Evolutionary conservation across 2,888 invertebrate genomes (phyloP).

Genomic region (Tanytarsus gracilentus): DNA sequence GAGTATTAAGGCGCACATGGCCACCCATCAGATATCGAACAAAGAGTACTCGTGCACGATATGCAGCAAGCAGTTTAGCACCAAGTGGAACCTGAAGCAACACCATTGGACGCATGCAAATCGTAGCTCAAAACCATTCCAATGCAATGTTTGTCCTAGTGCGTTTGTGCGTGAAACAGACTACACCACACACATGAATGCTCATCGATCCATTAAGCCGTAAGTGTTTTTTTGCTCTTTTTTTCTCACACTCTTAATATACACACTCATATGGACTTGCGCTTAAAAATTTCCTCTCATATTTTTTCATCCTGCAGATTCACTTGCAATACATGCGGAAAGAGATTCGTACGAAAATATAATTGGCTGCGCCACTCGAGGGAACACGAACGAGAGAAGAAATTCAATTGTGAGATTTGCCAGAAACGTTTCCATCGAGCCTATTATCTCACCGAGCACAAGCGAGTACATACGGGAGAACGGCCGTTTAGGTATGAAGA

Average conservation of each 20-base stretch:
- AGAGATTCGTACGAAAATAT: slow-evolving; percentile 79
- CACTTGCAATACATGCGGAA: slow-evolving; percentile 83
- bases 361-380: slow-evolving; percentile 78
- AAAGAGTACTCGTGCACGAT: slow-evolving; percentile 71
- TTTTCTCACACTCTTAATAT: neutral
- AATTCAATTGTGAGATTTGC: slow-evolving; percentile 65
- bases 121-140: slow-evolving; percentile 73
- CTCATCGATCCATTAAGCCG: slow-evolving; percentile 72
- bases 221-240: slow-evolving; percentile 41
- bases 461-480: slow-evolving; percentile 70
- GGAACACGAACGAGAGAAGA: slow-evolving; percentile 74
- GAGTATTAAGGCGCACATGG: slow-evolving; percentile 70
- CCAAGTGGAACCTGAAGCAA: slow-evolving; percentile 82
- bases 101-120: slow-evolving; percentile 85
- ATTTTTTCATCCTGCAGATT: slow-evolving; percentile 30
- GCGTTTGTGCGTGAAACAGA: slow-evolving; percentile 76
- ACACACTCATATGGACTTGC: slow-evolving; percentile 5
- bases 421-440: slow-evolving; percentile 77
- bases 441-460: slow-evolving; percentile 80
- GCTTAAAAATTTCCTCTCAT: neutral
- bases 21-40: slow-evolving; percentile 63
- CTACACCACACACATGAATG: slow-evolving; percentile 74
- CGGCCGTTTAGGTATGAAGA: slow-evolving; percentile 9
- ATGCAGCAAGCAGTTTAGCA: slow-evolving; percentile 77
- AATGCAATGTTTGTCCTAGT: slow-evolving; percentile 72